Percentiles rank a stretch among this genome's conserved stretches.
Conservation (phyloP, 2,113 vertebrate genomes). For the Dicrurus megarhynchus region DNA sequence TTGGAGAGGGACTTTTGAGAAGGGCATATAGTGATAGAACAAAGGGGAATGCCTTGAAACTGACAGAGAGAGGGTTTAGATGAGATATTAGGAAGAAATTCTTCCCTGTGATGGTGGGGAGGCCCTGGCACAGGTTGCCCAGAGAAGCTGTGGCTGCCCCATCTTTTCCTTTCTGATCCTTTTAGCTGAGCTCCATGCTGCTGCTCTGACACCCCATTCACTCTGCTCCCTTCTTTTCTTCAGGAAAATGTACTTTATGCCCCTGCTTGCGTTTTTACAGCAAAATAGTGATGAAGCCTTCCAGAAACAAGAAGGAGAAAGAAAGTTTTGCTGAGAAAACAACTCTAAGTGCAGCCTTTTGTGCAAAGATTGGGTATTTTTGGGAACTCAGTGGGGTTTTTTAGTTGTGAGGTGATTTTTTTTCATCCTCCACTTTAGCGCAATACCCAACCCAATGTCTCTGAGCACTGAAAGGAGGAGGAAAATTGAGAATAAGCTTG, state of each 20-base stretch:
- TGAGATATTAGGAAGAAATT: not conserved
- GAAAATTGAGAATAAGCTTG: not conserved
- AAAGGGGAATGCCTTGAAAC: not conserved
- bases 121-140: not conserved
- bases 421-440: not conserved
- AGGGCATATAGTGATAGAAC: not conserved
- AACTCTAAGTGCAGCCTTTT: not conserved
- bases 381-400: not conserved
- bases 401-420: not conserved
- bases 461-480: not conserved
- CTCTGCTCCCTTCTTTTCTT: not conserved
- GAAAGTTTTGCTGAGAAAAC: not conserved
- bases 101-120: not conserved
- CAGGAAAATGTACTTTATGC: not conserved
- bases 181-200: rapidly evolving
- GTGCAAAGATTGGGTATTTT: not conserved
- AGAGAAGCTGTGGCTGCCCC: not conserved
- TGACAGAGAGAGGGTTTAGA: not conserved
- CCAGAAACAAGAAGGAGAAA: not conserved
- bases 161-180: not conserved
- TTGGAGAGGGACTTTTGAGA: not conserved
- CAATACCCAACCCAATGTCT: not conserved
- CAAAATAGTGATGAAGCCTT: not conserved
- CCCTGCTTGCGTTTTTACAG: not conserved
- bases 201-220: not conserved